Conservation (phyloP, 2,888 invertebrate genomes). For the Villa cingulata region DNA sequence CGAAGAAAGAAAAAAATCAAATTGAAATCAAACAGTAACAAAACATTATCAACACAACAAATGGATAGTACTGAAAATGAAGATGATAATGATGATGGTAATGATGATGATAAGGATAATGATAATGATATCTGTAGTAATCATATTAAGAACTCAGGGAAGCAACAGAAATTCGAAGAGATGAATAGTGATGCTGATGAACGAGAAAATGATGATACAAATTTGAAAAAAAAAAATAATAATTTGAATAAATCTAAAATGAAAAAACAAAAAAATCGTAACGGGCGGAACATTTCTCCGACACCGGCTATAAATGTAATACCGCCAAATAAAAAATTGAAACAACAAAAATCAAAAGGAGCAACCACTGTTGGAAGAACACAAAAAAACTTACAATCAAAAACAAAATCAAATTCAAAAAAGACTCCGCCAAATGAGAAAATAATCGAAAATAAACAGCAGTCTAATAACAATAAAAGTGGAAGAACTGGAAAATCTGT, state of each 20-base stretch:
- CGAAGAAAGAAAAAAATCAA: conserved; percentile 24
- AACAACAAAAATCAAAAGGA: background rate
- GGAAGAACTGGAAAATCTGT: too few species aligned
- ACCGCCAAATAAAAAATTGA: background rate
- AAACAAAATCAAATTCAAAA: conserved; percentile 12
- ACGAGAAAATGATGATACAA: background rate
- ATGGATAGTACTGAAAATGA: background rate
- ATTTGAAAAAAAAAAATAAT: background rate
- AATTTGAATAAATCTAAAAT: background rate
- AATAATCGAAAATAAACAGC: conserved; percentile 12
- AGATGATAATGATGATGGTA: conserved; percentile 5
- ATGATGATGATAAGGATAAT: conserved; percentile 16
- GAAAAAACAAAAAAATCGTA: background rate
- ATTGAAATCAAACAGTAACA: background rate
- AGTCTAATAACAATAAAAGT: too few species aligned
- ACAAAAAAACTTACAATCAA: conserved; percentile 8
- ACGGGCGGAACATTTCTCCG: background rate
- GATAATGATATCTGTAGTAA: conserved; percentile 16
- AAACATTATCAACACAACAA: too few species aligned
- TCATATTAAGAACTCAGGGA: conserved; percentile 22
- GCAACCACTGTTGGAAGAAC: conserved; percentile 10
- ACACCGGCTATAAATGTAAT: background rate
- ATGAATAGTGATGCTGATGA: background rate
- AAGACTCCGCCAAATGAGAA: too few species aligned
- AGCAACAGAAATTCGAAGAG: conserved; percentile 13